These are phyloP conservation scores for Thomomys bottae DNA, from an alignment of 2,113 vertebrate genomes.

Conservation along the genomic window DNA sequence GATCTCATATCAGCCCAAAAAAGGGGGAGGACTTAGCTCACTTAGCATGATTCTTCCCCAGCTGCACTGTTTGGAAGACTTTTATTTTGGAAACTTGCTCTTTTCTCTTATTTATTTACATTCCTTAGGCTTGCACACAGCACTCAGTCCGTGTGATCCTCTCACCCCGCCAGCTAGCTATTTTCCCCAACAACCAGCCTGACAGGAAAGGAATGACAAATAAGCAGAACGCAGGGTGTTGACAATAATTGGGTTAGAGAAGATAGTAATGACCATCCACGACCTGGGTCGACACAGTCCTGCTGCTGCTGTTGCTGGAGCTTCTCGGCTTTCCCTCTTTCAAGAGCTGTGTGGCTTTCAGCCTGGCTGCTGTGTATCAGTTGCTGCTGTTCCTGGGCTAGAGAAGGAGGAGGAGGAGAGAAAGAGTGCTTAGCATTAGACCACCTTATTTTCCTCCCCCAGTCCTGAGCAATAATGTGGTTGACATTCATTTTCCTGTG, in stretches of 20 bases:
- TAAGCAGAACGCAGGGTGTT: background rate
- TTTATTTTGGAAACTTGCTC: background rate
- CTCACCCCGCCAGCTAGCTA: background rate
- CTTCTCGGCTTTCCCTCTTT: background rate
- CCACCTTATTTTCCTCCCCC: background rate
- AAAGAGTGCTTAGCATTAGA: background rate
- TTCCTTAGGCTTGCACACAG: background rate
- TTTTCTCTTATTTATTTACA: background rate
- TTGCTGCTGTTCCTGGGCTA: slow-evolving; percentile 74
- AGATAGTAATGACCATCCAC: slow-evolving; percentile 21
- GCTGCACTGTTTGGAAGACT: too few relatives aligned
- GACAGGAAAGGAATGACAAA: background rate
- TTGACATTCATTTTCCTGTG: background rate
- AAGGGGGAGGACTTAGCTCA: background rate
- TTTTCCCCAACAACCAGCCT: background rate
- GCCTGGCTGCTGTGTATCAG: slow-evolving; percentile 81
- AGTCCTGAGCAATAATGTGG: background rate
- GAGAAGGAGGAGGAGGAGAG: slow-evolving; percentile 18
- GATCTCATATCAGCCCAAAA: background rate
- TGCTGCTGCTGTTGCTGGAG: slow-evolving; percentile 26
- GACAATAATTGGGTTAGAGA: background rate
- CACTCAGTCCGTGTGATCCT: background rate
- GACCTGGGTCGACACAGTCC: slow-evolving; percentile 82
- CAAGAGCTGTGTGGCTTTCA: slow-evolving; percentile 81
- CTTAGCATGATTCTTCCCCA: background rate